A percentile compares a stretch with the other conserved stretches of the same genome.
Conservation (phyloP, 2,113 vertebrate genomes). For the Tragelaphus imberbis region DNA sequence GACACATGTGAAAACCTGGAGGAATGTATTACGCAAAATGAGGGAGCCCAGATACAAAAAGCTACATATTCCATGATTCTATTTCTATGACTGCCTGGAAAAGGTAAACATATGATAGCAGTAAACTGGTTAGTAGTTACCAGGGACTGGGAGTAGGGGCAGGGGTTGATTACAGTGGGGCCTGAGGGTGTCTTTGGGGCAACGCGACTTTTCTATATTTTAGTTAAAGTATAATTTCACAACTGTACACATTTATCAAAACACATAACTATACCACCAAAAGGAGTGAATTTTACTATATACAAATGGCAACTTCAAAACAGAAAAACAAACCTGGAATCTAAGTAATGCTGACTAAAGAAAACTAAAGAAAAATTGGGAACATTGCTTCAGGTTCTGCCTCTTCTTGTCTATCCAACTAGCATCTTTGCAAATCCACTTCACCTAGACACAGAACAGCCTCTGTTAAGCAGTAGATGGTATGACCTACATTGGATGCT, state of each 20-base stretch:
- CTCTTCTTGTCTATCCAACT: neutral
- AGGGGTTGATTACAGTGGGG: neutral
- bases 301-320: slow-evolving; percentile 7
- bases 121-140: neutral
- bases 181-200: neutral
- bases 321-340: neutral
- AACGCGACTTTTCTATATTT: neutral
- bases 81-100: neutral
- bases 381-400: neutral
- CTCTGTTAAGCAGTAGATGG: neutral
- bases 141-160: neutral
- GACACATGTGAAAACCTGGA: neutral
- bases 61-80: neutral
- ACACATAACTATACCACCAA: neutral
- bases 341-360: neutral
- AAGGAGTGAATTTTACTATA: neutral
- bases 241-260: neutral
- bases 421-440: neutral
- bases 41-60: neutral
- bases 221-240: neutral
- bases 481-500: neutral
- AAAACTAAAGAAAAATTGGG: neutral
- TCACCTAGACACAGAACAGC: neutral
- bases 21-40: neutral
- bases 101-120: neutral